These are phyloP conservation scores for Caenorhabditis remanei DNA, from an alignment of 1,140 invertebrate genomes.

Conservation along the genomic window DNA sequence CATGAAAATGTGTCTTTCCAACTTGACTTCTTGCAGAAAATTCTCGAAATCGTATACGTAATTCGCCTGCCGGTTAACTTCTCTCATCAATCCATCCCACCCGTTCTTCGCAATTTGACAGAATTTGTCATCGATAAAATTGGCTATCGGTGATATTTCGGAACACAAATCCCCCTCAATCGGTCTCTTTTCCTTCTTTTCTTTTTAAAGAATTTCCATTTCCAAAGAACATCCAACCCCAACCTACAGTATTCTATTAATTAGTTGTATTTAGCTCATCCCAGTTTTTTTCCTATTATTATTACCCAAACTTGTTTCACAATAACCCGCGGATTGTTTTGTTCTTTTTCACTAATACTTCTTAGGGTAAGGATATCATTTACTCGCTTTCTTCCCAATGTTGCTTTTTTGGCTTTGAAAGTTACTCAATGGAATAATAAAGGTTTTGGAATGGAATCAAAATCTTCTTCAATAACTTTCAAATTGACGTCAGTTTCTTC, in stretches of 20 bases:
- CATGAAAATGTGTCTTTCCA: neutral
- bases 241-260: neutral
- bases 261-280: constrained; percentile 23
- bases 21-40: neutral
- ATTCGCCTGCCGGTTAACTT: neutral
- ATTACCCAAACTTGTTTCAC: neutral
- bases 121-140: neutral
- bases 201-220: neutral
- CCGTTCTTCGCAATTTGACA: neutral
- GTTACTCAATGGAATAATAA: neutral
- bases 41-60: constrained; percentile 11
- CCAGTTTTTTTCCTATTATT: neutral
- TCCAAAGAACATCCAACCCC: neutral
- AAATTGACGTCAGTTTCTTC: too few species aligned
- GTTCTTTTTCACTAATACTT: neutral
- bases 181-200: constrained; percentile 19
- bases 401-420: neutral
- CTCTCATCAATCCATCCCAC: neutral
- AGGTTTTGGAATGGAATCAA: constrained; percentile 33
- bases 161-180: neutral
- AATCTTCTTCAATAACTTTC: too few species aligned
- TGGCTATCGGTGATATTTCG: neutral
- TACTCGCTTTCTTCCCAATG: neutral
- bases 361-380: neutral
- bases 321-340: neutral